Percentiles rank a stretch among this genome's conserved stretches.
Conservation (phyloP, 2,888 invertebrate genomes). For the Hetaerina titia region DNA sequence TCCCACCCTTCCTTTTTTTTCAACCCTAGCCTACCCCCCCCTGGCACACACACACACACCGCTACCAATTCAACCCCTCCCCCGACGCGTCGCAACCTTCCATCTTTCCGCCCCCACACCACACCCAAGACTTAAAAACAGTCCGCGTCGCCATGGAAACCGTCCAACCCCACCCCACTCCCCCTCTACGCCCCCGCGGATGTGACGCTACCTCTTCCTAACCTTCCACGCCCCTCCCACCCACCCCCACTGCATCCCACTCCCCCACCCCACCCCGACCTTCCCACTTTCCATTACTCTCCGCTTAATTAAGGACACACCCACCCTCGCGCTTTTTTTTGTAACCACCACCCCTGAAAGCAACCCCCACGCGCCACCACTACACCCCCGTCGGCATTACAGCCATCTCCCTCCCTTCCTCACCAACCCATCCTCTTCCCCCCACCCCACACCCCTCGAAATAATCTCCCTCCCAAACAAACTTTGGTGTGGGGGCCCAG, state of each 20-base stretch:
- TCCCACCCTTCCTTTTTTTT: neutral
- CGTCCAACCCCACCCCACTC: neutral
- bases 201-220: conserved; percentile 38
- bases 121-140: neutral
- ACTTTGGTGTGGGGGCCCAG: neutral
- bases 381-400: conserved; percentile 12
- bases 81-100: neutral
- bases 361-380: neutral
- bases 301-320: conserved; percentile 67
- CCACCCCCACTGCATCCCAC: conserved; percentile 4
- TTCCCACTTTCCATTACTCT: conserved; percentile 63
- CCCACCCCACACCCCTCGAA: neutral
- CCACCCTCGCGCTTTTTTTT: conserved; percentile 65
- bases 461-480: conserved; percentile 66
- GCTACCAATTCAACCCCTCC: neutral
- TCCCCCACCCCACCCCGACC: conserved; percentile 15
- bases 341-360: neutral
- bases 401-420: neutral
- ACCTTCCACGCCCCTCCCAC: neutral
- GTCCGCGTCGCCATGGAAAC: conserved; percentile 43
- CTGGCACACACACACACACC: neutral
- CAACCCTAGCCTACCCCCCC: neutral
- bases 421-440: neutral
- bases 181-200: conserved; percentile 37
- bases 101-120: neutral